Conservation (phyloP, 2,888 invertebrate species). For the Geophilus truncorum region DNA sequence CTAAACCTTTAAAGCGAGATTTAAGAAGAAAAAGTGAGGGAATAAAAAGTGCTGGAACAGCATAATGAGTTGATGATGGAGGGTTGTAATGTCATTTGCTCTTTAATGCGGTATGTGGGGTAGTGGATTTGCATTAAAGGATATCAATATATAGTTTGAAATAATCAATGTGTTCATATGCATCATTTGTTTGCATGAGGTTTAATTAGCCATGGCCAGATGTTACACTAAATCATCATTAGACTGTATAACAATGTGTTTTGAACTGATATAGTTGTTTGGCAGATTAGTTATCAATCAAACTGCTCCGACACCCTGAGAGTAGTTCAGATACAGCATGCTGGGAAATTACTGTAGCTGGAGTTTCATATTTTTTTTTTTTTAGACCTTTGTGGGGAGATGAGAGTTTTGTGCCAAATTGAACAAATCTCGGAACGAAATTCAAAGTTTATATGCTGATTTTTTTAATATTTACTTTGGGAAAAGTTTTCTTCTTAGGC, state of each 20-base stretch:
- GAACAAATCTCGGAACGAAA: conserved; percentile 7
- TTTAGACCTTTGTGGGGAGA: neutral
- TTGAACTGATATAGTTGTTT: neutral
- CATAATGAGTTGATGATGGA: conserved; percentile 1
- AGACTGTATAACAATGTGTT: neutral
- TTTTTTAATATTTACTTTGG: neutral
- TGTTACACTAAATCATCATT: conserved; percentile 16
- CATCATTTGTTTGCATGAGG: conserved; percentile 10
- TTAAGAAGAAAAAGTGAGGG: neutral
- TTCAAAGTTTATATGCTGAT: neutral
- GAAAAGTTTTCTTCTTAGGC: neutral
- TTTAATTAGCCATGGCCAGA: conserved; percentile 27
- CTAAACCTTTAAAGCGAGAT: neutral
- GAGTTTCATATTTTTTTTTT: neutral
- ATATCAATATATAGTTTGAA: conserved; percentile 10
- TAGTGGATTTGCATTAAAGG: neutral
- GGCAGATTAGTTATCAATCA: conserved; percentile 3
- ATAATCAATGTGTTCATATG: conserved; percentile 18
- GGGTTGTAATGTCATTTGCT: neutral
- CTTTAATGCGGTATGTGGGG: neutral
- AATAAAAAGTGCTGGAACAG: conserved; percentile 1
- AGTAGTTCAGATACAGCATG: neutral
- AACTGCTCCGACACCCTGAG: neutral
- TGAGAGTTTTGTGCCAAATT: conserved; percentile 2
- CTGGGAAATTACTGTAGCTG: neutral